A percentile compares a stretch with the other conserved stretches of the same genome.
Evolutionary conservation across 2,888 invertebrate species (phyloP).

Genomic region (Drosophila subquinaria): DNA sequence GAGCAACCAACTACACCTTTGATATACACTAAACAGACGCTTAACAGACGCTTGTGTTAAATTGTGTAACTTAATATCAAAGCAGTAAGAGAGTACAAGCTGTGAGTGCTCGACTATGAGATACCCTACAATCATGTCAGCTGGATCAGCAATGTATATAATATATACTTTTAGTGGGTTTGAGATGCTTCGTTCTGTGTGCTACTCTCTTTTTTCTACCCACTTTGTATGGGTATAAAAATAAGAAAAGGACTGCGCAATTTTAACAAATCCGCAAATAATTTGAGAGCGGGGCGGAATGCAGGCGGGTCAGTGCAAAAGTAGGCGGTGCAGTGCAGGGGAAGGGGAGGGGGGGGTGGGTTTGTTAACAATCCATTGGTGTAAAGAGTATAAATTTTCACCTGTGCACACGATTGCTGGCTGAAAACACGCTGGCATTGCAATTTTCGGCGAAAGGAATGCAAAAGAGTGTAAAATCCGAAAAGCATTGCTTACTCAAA

Average conservation of each 20-base stretch:
- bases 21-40: conserved; percentile 46
- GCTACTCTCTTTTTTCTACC: background rate
- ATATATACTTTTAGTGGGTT: too few relatives aligned
- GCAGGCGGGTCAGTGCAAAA: conserved; percentile 25
- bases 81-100: background rate
- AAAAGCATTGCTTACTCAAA: conserved; percentile 58
- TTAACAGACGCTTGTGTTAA: conserved; percentile 54
- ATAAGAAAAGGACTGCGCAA: conserved; percentile 46
- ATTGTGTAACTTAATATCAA: conserved; percentile 37
- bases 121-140: background rate
- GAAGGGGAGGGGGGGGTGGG: background rate
- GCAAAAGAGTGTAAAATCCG: conserved; percentile 72
- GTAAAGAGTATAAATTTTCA: conserved; percentile 60
- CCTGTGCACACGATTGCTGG: conserved; percentile 43
- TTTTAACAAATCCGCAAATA: conserved; percentile 77
- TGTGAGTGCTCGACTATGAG: background rate
- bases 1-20: background rate
- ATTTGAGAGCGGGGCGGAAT: conserved; percentile 58
- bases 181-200: too few relatives aligned
- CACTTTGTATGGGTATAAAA: conserved; percentile 10
- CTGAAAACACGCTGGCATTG: conserved; percentile 70
- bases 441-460: conserved; percentile 72
- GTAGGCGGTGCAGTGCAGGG: background rate
- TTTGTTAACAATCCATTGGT: conserved; percentile 16
- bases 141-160: too few relatives aligned